Conservation (phyloP, 2,797 vertebrate genomes). For the Coluber constrictor region DNA sequence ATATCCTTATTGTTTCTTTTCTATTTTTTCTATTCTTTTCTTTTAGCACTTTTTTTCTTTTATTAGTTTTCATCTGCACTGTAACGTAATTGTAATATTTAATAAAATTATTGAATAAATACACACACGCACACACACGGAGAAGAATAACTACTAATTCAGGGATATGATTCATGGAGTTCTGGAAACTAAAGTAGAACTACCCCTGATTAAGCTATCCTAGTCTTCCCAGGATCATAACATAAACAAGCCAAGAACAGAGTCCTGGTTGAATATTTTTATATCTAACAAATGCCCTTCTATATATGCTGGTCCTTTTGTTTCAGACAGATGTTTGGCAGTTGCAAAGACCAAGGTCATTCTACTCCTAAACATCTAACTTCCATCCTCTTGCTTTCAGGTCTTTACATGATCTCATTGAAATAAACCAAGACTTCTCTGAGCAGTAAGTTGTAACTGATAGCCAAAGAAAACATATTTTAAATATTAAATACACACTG, state of each 20-base stretch:
- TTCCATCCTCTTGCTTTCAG: background rate
- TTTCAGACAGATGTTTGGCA: background rate
- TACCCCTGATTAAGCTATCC: background rate
- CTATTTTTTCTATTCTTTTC: background rate
- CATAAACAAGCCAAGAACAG: background rate
- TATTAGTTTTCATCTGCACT: background rate
- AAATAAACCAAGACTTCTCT: conserved; percentile 8
- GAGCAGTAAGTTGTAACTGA: conserved; percentile 1
- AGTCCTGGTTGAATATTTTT: background rate
- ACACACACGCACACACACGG: too few relatives aligned
- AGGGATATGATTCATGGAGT: background rate
- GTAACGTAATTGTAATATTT: background rate
- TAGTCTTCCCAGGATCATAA: background rate
- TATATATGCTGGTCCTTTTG: background rate
- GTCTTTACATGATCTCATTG: conserved; percentile 4
- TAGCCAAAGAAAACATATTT: conserved; percentile 17
- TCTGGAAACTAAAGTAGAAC: background rate
- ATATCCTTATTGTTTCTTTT: background rate
- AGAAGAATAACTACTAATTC: background rate
- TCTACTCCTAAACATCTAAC: background rate
- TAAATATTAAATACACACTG: conserved; percentile 21
- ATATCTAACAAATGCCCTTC: background rate
- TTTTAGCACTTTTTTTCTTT: background rate
- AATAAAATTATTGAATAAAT: background rate
- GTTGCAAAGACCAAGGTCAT: background rate